Evolutionary conservation across 2,888 invertebrate genomes (phyloP).

Genomic region (Nomada lathburiana): DNA sequence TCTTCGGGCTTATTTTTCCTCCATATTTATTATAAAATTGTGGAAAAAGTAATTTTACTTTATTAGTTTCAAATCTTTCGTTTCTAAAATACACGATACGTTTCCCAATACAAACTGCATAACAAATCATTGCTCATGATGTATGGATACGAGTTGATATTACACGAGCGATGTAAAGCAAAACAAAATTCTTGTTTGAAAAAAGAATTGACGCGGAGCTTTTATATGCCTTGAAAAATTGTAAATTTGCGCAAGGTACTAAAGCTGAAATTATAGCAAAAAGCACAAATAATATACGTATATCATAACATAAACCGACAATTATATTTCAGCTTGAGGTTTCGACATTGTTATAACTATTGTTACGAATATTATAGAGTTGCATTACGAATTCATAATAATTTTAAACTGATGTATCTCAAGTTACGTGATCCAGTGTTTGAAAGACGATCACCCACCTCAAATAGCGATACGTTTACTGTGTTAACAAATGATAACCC

Average conservation of each 20-base stretch:
- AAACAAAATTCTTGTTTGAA: not conserved
- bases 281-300: slow-evolving; percentile 25
- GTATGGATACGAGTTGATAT: slow-evolving; percentile 3
- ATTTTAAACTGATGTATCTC: slow-evolving; percentile 3
- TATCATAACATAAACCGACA: slow-evolving; percentile 34
- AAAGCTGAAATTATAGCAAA: slow-evolving; percentile 18
- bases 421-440: not conserved
- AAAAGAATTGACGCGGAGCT: not conserved
- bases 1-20: not conserved
- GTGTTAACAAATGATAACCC: not conserved
- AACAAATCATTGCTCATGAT: slow-evolving; percentile 22
- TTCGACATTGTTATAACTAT: slow-evolving; percentile 5
- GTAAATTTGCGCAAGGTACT: slow-evolving; percentile 21
- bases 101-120: not conserved
- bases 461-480: not conserved
- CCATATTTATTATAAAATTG: not conserved
- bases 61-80: slow-evolving; percentile 7
- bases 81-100: slow-evolving; percentile 1
- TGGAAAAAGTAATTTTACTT: not conserved
- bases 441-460: not conserved
- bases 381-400: slow-evolving; percentile 3
- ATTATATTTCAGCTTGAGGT: slow-evolving; percentile 29
- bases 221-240: slow-evolving; percentile 10
- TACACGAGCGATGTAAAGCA: not conserved
- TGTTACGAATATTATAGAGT: slow-evolving; percentile 4